Base-by-base conservation (phyloP, 2,797 vertebrate species). In the Aphelocoma californica region DNA sequence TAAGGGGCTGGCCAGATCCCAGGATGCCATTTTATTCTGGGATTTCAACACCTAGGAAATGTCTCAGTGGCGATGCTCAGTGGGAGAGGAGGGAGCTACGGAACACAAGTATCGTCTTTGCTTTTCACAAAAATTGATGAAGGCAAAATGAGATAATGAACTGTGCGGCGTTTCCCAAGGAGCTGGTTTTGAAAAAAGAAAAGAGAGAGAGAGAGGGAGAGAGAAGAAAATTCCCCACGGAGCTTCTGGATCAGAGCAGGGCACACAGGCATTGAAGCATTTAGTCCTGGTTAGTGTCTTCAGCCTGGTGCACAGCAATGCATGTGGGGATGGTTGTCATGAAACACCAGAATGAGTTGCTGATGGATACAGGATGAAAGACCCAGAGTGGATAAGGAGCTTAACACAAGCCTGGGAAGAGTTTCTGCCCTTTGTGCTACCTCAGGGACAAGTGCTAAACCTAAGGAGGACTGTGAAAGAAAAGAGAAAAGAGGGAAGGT, bases 371-470 rank as follows among this genome's bases (percentile, higher is more conserved):
- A 69, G 73, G 57, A 92, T 85, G 72, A 95, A 93, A 93, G 91
- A 77, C 56, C 38, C 28, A 31, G 45, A 72, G 67, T 36, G 50
- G 50, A 87, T 93, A 81, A 95, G 65, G 67, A 94, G 60, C 89
- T 93, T 95, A 96, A 91, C 72, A 81, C 44, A 83, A 92, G 79
- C 47, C n/a, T 95, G 92, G 58, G 77, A 94, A 96, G 86, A 61
- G 74, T 91, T 93, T 86, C 79, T 71, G 53, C 71, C 62, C 72
- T 89, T 88, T 38, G 44, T 88, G 53, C 29, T 88, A 58, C 74
- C 72, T 91, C 48, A 62, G 84, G 79, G 77, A 92, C 86, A 85
- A 78, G 71, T 73, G 58, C 36, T 90, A 83, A 95, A 92, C 73
- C 51, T 38, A 81, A 82, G 56, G 48, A 45, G 44, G 62, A 92